Conservation (phyloP, 1,140 invertebrate genomes). For the Acromyrmex heyeri region DNA sequence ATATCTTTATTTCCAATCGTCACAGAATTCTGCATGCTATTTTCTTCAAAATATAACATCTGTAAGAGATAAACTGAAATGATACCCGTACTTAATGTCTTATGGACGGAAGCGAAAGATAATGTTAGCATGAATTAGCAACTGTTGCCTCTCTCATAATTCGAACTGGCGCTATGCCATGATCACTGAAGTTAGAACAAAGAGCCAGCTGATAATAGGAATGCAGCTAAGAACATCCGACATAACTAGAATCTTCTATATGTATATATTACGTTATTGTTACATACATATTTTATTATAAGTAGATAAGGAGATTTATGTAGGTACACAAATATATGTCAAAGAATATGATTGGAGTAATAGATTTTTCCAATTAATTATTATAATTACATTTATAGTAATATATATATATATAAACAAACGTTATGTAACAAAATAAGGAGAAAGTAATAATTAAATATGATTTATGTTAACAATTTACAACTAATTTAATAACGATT, state of each 20-base stretch:
- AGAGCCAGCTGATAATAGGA: slow-evolving; percentile 69
- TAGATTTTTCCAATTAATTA: not conserved
- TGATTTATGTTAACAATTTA: not conserved
- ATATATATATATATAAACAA: not conserved
- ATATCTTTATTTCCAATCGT: slow-evolving; percentile 6
- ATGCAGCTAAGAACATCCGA: slow-evolving; percentile 46
- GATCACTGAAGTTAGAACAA: slow-evolving; percentile 74
- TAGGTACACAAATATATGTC: not conserved
- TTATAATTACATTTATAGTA: not conserved
- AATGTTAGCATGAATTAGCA: slow-evolving; percentile 34
- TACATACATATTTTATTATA: not conserved
- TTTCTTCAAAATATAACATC: slow-evolving; percentile 14
- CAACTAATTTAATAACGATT: not conserved
- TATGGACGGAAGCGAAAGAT: slow-evolving; percentile 1
- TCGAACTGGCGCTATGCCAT: slow-evolving; percentile 79
- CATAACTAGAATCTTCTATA: slow-evolving; percentile 10
- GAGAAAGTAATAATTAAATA: not conserved
- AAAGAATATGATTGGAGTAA: not conserved
- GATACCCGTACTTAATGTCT: not conserved
- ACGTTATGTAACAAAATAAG: not conserved
- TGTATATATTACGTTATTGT: too few relatives aligned
- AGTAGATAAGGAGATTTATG: not conserved
- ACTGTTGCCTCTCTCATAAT: slow-evolving; percentile 26
- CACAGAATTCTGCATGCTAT: not conserved
- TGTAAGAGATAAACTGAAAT: slow-evolving; percentile 21